A percentile compares a stretch with the other conserved stretches of the same genome.
Conservation (phyloP, 2,797 vertebrate species). For the Clangula hyemalis region DNA sequence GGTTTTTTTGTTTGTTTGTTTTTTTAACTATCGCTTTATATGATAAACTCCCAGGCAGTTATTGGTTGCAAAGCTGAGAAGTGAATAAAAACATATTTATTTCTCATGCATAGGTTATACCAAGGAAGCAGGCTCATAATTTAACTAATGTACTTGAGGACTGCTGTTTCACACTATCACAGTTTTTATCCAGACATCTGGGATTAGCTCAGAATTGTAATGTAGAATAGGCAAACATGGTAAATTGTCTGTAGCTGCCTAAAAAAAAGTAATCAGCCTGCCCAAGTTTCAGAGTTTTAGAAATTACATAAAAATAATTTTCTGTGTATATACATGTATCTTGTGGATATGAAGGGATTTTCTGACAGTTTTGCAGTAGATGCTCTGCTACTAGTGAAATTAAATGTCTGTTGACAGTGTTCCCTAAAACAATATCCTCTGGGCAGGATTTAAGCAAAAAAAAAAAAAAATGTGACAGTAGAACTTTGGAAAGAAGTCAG, state of each 20-base stretch:
- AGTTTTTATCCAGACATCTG: not conserved
- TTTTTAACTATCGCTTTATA: not conserved
- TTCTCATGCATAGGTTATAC: not conserved
- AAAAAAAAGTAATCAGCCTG: not conserved
- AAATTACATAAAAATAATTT: not conserved
- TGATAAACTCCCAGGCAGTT: not conserved
- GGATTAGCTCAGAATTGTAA: not conserved
- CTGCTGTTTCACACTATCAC: not conserved
- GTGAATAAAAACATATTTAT: not conserved
- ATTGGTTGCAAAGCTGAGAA: not conserved
- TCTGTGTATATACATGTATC: not conserved
- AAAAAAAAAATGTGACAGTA: not conserved
- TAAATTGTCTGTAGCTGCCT: not conserved
- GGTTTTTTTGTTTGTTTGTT: not conserved
- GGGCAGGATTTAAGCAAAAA: not conserved
- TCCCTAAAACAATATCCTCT: not conserved
- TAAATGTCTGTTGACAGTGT: not conserved
- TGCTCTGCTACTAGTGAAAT: not conserved
- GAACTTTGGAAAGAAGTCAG: not conserved
- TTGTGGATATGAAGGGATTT: not conserved
- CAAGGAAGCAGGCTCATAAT: not conserved
- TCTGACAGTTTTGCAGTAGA: not conserved
- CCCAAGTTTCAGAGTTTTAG: not conserved
- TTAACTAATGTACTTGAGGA: not conserved
- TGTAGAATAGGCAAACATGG: not conserved